Percentiles rank a stretch among this genome's conserved stretches.
Evolutionary conservation across 2,888 invertebrate genomes (phyloP).

Genomic region (Sisyra terminalis): DNA sequence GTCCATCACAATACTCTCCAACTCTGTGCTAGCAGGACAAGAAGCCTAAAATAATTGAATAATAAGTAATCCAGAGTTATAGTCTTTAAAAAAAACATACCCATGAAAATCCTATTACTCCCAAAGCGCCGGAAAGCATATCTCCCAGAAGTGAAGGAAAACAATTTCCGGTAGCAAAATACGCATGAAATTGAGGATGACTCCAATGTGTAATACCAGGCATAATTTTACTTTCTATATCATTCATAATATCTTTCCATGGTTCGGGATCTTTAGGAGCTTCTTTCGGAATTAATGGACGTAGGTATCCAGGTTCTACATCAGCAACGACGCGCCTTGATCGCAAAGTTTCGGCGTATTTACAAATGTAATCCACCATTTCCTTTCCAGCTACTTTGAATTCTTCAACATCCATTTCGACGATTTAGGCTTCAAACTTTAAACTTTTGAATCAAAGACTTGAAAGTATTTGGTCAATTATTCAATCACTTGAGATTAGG

Average conservation of each 20-base stretch:
- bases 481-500: neutral
- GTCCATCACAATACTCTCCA: constrained; percentile 67
- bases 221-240: constrained; percentile 74
- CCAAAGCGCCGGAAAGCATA: constrained; percentile 83
- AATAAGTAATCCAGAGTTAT: neutral
- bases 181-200: constrained; percentile 90
- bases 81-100: constrained; percentile 25
- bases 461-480: neutral
- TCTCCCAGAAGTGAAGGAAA: constrained; percentile 89
- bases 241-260: constrained; percentile 72
- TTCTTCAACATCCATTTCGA: constrained; percentile 58
- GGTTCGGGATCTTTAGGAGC: constrained; percentile 61
- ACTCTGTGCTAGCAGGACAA: constrained; percentile 71
- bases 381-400: constrained; percentile 67
- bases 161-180: constrained; percentile 88
- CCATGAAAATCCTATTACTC: constrained; percentile 94
- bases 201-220: constrained; percentile 92
- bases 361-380: constrained; percentile 83
- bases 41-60: constrained; percentile 41
- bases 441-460: neutral
- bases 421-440: neutral
- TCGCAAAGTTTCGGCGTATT: constrained; percentile 60
- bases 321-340: constrained; percentile 67
- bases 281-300: constrained; percentile 51
- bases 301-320: constrained; percentile 73